Conservation (phyloP, 2,797 vertebrate genomes). For the Pseudomugil tenellus region DNA sequence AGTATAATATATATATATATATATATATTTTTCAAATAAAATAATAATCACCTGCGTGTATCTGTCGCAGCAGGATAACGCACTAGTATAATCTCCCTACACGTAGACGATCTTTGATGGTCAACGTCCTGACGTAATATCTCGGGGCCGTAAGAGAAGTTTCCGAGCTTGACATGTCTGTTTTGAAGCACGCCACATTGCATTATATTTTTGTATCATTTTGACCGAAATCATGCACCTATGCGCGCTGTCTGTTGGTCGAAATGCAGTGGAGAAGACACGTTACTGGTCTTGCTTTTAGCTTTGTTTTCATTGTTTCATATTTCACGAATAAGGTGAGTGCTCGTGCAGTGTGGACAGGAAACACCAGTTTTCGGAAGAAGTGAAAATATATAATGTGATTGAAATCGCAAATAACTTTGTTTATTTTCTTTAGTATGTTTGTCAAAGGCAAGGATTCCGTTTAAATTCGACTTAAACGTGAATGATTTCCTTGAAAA, state of each 20-base stretch:
- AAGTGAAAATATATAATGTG: no score
- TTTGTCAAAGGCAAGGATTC: neutral
- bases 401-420: neutral
- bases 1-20: no score
- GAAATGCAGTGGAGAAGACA: conserved; percentile 82
- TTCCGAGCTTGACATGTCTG: conserved; percentile 27
- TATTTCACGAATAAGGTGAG: conserved; percentile 94
- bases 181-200: conserved; percentile 13
- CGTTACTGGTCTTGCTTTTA: conserved; percentile 82
- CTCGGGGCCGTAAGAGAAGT: conserved; percentile 49
- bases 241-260: no score
- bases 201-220: fast-evolving
- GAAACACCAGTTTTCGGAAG: neutral
- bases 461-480: neutral
- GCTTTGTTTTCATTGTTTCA: conserved; percentile 85
- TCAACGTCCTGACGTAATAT: conserved; percentile 61
- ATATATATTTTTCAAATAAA: no score
- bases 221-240: conserved; percentile 45
- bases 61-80: neutral
- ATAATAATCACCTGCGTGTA: neutral
- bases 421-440: neutral
- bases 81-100: fast-evolving
- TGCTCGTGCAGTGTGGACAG: neutral
- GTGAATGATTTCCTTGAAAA: neutral
- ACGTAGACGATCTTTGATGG: conserved; percentile 59